A percentile compares a stretch with the other conserved stretches of the same genome.
These are phyloP conservation scores for Pseudochirops cupreus DNA, from an alignment of 2,797 vertebrate species.

Conservation along the genomic window DNA sequence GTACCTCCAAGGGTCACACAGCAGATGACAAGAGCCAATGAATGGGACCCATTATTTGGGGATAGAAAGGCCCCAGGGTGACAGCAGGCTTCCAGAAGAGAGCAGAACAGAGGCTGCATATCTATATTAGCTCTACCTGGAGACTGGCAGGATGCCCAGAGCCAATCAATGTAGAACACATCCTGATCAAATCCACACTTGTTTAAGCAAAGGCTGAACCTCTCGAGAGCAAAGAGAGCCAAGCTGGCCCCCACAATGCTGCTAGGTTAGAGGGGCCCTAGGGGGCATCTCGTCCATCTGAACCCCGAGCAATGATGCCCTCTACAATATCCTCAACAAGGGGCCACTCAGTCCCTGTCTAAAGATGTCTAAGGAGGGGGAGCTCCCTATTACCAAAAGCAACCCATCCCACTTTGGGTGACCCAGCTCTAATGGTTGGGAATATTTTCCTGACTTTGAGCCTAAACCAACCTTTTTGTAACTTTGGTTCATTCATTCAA, in stretches of 20 bases:
- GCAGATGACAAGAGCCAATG: neutral
- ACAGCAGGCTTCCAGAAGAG: constrained; percentile 46
- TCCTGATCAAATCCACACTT: constrained; percentile 68
- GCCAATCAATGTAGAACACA: constrained; percentile 71
- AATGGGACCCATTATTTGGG: neutral
- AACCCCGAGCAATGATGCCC: neutral
- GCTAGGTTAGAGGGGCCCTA: neutral
- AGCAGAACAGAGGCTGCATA: constrained; percentile 38
- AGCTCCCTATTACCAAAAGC: neutral
- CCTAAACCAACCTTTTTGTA: neutral
- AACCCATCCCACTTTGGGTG: neutral
- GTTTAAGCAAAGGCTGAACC: constrained; percentile 58
- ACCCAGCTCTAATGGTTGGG: neutral
- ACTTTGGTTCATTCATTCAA: neutral
- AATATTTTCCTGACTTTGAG: neutral
- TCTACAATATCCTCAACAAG: neutral
- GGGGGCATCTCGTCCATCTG: neutral
- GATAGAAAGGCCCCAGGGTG: neutral
- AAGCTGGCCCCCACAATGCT: neutral
- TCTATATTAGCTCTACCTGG: constrained; percentile 64
- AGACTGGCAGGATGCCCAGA: constrained; percentile 66
- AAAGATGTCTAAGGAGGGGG: neutral
- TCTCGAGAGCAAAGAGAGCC: constrained; percentile 2
- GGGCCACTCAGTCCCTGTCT: neutral
- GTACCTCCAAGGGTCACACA: neutral